Evolutionary conservation across 64 coral and sea anemone species (phyloP), one percentile per base, ranked within the genome.

Genomic region (Hydrozoanthus tunicans): DNA sequence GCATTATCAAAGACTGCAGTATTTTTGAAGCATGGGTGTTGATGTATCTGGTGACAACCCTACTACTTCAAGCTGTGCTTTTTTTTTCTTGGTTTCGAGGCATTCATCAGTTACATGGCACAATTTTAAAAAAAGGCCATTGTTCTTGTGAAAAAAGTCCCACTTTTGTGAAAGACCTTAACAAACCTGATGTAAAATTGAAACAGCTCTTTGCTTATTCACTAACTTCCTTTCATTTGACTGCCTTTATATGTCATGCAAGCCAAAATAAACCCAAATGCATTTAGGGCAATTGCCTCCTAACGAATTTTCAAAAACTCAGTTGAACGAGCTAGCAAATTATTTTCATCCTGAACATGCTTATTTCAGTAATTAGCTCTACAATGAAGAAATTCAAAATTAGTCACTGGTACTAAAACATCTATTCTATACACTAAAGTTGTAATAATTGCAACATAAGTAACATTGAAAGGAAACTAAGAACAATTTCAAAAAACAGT

Each of bases 91-190:
- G 4, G 94, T 92, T 11, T 92, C 91, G 15, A 90, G 77, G 0
- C 91, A 91, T 26, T 96, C 94, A 90, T 95, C 85, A 84, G 89
- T 95, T 11, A 92, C 12, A 17, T 80, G 62, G 25, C 53, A 71
- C 64, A 90, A 88, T 58, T 83, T 85, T 3, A 91, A 62, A 65
- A 79, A 88, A 0, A 94, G 7, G 7, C 61, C 70, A 79, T 94
- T 70, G 3, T 94, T 89, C n/a, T 90, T 73, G 56, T 91, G 71
- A 13, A 90, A 90, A 77, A 57, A n/a, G 67, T 91, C 90, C 43
- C 70, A 94, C 9, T 74, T 77, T 67, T 79, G 81, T 17, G 73
- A 91, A 5, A 90, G 51, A 58, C 86, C 73, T 65, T 80, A 91
- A 71, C 89, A 91, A 63, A 91, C 58, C 53, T 84, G 84, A 32